phyloP scores from a whole-genome alignment of 2,888 invertebrate species.

The Allygus modestus region DNA sequence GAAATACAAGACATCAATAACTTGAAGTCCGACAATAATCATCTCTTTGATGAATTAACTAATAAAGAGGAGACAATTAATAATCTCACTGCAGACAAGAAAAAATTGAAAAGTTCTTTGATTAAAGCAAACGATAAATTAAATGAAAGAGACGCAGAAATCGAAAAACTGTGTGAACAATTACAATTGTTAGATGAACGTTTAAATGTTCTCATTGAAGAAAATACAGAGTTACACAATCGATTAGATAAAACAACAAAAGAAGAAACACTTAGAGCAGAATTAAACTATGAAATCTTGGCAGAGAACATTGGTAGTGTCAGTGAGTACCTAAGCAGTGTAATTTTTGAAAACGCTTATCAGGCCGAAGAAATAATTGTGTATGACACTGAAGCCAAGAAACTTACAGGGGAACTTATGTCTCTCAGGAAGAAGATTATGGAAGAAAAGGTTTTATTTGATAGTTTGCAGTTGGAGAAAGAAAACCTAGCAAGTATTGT shows the following conservation, averaged over 20 bases:
- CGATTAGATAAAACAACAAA: background rate
- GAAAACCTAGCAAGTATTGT: background rate
- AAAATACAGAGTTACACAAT: background rate
- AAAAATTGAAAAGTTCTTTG: conserved; percentile 19
- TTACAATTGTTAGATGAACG: background rate
- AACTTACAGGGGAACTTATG: background rate
- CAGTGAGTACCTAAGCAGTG: conserved; percentile 10
- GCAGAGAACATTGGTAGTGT: background rate
- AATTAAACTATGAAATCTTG: background rate
- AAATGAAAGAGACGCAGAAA: conserved; percentile 33
- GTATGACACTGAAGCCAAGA: background rate
- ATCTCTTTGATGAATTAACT: background rate
- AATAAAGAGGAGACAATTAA: background rate
- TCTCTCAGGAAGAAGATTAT: background rate
- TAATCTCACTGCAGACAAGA: background rate
- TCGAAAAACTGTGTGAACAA: conserved; percentile 33
- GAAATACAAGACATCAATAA: conserved; percentile 6
- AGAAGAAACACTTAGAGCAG: background rate
- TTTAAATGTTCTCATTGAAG: background rate
- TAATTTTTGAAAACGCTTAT: conserved; percentile 24
- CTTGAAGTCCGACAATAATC: conserved; percentile 21
- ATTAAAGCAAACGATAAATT: conserved; percentile 44
- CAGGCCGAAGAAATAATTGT: background rate
- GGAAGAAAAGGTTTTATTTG: background rate
- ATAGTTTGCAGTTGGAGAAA: background rate